Evolutionary conservation across 2,113 vertebrate species (phyloP).

Genomic region (Myocastor coypus): DNA sequence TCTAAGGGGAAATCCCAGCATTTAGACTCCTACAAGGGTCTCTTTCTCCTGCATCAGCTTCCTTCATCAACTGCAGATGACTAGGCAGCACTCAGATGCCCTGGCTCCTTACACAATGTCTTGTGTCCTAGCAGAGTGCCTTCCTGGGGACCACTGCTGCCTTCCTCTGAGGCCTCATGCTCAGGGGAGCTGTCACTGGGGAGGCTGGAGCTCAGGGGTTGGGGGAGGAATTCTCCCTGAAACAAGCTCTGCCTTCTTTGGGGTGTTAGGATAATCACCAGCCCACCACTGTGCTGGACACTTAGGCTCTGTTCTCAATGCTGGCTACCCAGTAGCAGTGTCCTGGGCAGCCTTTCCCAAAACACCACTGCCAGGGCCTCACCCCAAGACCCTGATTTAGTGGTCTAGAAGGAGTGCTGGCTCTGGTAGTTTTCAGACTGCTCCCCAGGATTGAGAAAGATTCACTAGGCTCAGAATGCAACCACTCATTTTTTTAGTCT

Average conservation of each 20-base stretch:
- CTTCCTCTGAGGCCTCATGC: background rate
- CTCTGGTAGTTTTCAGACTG: background rate
- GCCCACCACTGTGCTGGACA: background rate
- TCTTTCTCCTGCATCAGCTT: background rate
- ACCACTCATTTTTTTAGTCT: background rate
- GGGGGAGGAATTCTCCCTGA: background rate
- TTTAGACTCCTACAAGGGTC: background rate
- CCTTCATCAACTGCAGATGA: background rate
- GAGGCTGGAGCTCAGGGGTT: background rate
- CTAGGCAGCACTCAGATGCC: background rate
- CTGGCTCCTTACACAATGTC: background rate
- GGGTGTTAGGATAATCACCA: background rate
- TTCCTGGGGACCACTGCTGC: background rate
- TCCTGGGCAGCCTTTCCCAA: background rate
- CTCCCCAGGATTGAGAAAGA: background rate
- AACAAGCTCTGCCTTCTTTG: background rate
- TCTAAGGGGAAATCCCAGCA: background rate
- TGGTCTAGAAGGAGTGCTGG: background rate
- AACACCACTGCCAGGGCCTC: background rate
- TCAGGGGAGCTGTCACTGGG: background rate
- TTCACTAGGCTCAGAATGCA: background rate
- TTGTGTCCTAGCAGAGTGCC: background rate
- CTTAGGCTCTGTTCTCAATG: background rate
- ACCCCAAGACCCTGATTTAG: background rate
- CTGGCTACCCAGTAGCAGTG: background rate